These are phyloP conservation scores for Poeciliopsis presidionis DNA, from an alignment of 2,797 vertebrate species.

Conservation along the genomic window DNA sequence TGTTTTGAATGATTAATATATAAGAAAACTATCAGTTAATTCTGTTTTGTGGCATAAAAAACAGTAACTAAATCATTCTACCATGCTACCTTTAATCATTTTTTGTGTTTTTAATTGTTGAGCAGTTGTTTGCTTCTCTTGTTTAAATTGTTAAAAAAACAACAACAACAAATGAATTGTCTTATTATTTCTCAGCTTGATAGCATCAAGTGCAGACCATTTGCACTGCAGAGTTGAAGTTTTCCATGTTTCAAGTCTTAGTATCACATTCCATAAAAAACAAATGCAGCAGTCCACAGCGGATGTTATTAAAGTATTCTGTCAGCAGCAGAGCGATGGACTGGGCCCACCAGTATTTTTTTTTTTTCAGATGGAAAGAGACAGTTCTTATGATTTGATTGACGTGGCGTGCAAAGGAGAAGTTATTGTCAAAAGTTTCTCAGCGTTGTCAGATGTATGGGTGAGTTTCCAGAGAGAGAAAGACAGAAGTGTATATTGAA, in stretches of 20 bases:
- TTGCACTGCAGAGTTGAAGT: not conserved
- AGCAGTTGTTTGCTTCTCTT: not conserved
- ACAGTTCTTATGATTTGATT: not conserved
- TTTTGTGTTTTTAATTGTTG: not conserved
- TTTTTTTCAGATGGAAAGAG: not conserved
- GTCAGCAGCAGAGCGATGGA: not conserved
- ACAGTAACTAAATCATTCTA: not conserved
- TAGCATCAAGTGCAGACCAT: not conserved
- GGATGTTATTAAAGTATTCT: not conserved
- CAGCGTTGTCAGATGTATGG: slow-evolving; percentile 7
- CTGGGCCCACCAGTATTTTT: not conserved
- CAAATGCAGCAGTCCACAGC: not conserved
- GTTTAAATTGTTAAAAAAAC: not conserved
- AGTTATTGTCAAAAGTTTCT: slow-evolving; percentile 13
- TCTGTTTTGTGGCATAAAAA: not conserved
- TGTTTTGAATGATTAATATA: not conserved
- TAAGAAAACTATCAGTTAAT: not conserved
- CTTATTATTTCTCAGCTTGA: too few relatives aligned
- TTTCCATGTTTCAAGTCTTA: not conserved
- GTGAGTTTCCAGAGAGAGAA: not conserved
- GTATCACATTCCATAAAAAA: not conserved
- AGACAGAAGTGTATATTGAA: not conserved
- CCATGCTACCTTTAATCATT: not conserved
- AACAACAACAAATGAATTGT: not conserved
- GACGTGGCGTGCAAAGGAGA: not conserved